Percentiles rank a stretch among this genome's conserved stretches.
These are phyloP conservation scores for Sebastes goodei DNA, from an alignment of 2,797 vertebrate genomes.

Conservation along the genomic window DNA sequence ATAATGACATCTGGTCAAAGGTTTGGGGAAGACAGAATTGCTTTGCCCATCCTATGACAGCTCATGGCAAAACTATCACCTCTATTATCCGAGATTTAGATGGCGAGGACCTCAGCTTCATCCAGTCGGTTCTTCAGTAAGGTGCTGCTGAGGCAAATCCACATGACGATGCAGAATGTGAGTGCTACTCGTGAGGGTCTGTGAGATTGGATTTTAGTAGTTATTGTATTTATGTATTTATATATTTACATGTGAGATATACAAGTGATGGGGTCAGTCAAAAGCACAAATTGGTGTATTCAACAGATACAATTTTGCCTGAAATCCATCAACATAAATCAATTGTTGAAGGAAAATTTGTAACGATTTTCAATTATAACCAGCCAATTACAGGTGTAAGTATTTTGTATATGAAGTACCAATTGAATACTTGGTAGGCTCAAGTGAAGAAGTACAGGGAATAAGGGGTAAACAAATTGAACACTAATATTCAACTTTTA, in stretches of 20 bases:
- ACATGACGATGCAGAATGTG: neutral
- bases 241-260: neutral
- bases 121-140: neutral
- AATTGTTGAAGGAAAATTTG: neutral
- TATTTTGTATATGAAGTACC: neutral
- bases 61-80: conserved; percentile 30
- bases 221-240: neutral
- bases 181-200: neutral
- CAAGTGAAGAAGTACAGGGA: neutral
- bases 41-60: conserved; percentile 28
- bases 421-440: neutral
- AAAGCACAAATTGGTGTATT: neutral
- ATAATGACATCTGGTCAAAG: conserved; percentile 55
- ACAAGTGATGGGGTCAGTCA: neutral
- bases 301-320: neutral
- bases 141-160: neutral
- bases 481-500: too few species aligned
- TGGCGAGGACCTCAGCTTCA: conserved; percentile 8
- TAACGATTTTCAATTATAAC: neutral
- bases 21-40: conserved; percentile 26
- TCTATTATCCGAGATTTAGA: conserved; percentile 48
- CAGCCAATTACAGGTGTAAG: neutral
- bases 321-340: neutral
- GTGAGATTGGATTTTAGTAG: conserved; percentile 1
- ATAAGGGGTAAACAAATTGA: neutral